Evolutionary conservation across 2,797 vertebrate genomes (phyloP), one percentile per base, ranked within the genome.

Genomic region (Picus viridis): DNA sequence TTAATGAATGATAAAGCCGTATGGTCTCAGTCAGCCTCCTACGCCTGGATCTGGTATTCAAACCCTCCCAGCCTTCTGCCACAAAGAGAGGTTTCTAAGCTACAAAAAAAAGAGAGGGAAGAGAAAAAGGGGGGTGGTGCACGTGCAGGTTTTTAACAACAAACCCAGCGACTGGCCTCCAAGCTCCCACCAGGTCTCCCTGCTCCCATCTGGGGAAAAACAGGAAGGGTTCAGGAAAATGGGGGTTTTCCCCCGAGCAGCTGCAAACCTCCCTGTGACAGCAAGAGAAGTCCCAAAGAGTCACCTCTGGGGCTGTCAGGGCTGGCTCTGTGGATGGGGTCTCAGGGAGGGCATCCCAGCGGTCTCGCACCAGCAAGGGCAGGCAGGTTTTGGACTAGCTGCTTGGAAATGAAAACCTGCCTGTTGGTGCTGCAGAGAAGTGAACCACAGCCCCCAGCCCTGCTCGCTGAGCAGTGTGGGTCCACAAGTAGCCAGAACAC

Each of bases 1-100:
- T 96, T 95, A 97, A 96, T 97, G 97, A 97, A 97, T 97, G 97
- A 97, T 89, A 95, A 95, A 96, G 95, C 97, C 73, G 70, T 95
- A 97, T 89, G 96, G 96, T 96, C 94, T 79, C 96, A 56, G 39
- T 94, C 97, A 95, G 90, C 94, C 93, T 94, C 94, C 95, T 87
- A 92, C 36, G 89, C 96, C 76, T 88, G 67, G 11, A 74, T 90
- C 89, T 88, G 89, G 93, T 23, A 96, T 94, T 95, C 96, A 96
- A 89, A 94, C 89, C 65, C 84, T 88, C 90, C 87, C 94, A 93
- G 89, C 94, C 54, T 75, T 93, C 95, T 96, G 94, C 95, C 82
- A 93, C 94, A 93, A 93, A 94, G 94, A 94, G 91, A 95, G 90
- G 93, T 89, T 95, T 94, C 95, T 92, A 67, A 92, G 95, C 94